Evolutionary conservation across 2,888 invertebrate species (phyloP), one percentile per base, ranked within the genome.

Genomic region (Sphecodes monilicornis): DNA sequence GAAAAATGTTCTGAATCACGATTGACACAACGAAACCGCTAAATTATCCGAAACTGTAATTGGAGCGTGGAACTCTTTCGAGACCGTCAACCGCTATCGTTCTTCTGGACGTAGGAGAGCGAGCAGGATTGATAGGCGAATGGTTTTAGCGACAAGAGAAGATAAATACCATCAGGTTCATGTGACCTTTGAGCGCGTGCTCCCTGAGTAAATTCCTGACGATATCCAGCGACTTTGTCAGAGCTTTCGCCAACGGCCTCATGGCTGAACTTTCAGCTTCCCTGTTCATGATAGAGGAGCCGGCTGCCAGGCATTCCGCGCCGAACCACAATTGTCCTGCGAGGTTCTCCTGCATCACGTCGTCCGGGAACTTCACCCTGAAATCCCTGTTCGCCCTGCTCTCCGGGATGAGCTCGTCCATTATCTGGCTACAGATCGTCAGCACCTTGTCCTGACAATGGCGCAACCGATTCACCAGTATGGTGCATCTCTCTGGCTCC

Each of bases 321-420:
- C 99, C 99, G 95, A 99, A 99, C 99, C 99, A 99, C 69, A 99
- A 96, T 95, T 99, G 99, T 0, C 99, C 99, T 60, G 99, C 99
- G 85, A 99, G 96, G 95, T 99, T 99, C 94, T 99, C 99, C 95
- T 99, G 99, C 89, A 99, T 96, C 18, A 99, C 99, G 94, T 99
- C 99, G 94, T 99, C 99, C 0, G 99, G 99, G 93, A 99, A 99
- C 95, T 99, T 99, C 81, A 98, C 99, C 72, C 99, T 96, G 95
- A 99, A 99, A 92, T 99, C 99, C 69, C 99, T 96, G 89, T 98
- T 97, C 79, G 98, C 98, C 78, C 99, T 96, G 94, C 98, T 98
- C 87, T 97, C 97, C 5, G 96, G 96, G 80, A 99, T 97, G 77
- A 98, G 96, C 92, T 98, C 98, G 94, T 99, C 98, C 98, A 99